These are phyloP conservation scores for Wiebesia pumilae DNA, from an alignment of 1,140 invertebrate species.

Conservation along the genomic window DNA sequence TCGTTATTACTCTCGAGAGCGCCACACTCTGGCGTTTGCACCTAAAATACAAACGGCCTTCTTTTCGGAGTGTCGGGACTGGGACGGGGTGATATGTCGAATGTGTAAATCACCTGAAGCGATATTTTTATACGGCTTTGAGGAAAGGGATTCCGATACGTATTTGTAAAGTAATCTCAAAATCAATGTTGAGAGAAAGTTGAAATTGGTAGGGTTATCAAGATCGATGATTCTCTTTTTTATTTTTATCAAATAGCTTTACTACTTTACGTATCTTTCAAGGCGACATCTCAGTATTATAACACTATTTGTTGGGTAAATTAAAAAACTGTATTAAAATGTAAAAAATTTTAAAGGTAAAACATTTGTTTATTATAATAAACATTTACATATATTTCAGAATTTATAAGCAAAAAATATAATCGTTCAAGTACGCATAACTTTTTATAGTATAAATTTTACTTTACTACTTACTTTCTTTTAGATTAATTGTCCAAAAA, in stretches of 20 bases:
- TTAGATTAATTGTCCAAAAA: too few species aligned
- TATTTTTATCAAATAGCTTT: background rate
- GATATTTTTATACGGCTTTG: slow-evolving; percentile 8
- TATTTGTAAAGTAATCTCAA: slow-evolving; percentile 19
- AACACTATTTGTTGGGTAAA: background rate
- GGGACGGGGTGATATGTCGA: slow-evolving; percentile 20
- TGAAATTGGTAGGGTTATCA: background rate
- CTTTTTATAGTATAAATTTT: too few species aligned
- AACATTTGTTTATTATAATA: background rate
- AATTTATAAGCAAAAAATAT: too few species aligned
- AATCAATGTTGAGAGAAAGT: slow-evolving; percentile 7
- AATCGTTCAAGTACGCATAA: too few species aligned
- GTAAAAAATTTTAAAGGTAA: background rate
- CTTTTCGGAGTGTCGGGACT: background rate
- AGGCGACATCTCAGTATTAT: background rate
- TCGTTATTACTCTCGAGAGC: background rate
- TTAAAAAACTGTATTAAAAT: background rate
- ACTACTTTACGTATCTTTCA: background rate
- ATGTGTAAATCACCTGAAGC: slow-evolving; percentile 35
- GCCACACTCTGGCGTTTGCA: background rate
- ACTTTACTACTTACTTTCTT: too few species aligned
- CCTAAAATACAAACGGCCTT: slow-evolving; percentile 10
- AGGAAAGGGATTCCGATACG: slow-evolving; percentile 1
- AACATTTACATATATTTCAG: background rate
- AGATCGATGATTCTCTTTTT: background rate